Evolutionary conservation across 2,888 invertebrate genomes (phyloP).

Genomic region (Conistra vaccinii): DNA sequence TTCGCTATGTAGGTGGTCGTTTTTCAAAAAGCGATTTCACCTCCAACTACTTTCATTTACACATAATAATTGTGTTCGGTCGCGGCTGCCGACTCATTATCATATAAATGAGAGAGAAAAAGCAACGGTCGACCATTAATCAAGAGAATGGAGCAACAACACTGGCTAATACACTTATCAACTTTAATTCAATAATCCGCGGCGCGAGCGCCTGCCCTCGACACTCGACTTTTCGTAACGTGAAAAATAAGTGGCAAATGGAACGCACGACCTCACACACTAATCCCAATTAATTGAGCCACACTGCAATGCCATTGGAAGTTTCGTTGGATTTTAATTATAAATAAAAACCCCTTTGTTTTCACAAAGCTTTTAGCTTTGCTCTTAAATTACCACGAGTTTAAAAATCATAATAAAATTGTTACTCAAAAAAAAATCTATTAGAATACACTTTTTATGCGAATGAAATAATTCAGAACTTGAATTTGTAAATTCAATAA

Average conservation of each 20-base stretch:
- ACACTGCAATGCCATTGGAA: conserved; percentile 68
- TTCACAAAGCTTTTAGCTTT: not conserved
- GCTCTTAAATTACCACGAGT: not conserved
- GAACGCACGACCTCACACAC: conserved; percentile 85
- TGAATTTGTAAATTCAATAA: conserved; percentile 12
- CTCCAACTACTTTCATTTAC: conserved; percentile 83
- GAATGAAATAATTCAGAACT: conserved; percentile 35
- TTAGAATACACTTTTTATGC: not conserved
- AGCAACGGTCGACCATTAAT: conserved; percentile 87
- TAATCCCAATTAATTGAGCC: conserved; percentile 86
- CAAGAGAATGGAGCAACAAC: conserved; percentile 88
- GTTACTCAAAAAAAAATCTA: not conserved
- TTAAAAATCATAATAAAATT: conserved; percentile 1
- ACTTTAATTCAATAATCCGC: conserved; percentile 89
- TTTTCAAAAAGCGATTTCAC: conserved; percentile 81
- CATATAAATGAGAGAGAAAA: conserved; percentile 90
- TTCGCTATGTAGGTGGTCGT: conserved; percentile 64
- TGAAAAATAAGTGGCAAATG: conserved; percentile 86
- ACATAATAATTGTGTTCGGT: conserved; percentile 87
- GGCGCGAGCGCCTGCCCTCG: conserved; percentile 79
- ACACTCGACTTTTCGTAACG: conserved; percentile 83
- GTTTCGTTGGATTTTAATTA: conserved; percentile 57
- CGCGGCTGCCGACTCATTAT: conserved; percentile 86
- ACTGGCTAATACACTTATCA: conserved; percentile 90
- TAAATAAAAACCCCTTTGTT: conserved; percentile 33